Percentiles rank a stretch among this genome's conserved stretches.
phyloP scores from a whole-genome alignment of 2,888 invertebrate species.

The Philonicus albiceps region DNA sequence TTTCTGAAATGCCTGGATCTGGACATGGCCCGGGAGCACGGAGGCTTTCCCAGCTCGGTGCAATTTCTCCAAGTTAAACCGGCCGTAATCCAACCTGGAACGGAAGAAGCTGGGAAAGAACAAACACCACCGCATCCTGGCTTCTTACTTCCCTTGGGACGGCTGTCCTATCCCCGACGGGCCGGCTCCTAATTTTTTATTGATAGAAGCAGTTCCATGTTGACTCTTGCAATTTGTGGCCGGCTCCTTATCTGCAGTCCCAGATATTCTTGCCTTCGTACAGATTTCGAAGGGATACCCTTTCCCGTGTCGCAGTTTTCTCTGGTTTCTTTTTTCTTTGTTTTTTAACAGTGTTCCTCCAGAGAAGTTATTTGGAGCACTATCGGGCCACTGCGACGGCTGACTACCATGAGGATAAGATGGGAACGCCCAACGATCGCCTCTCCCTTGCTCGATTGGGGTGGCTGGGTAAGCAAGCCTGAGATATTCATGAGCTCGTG shows the following conservation, averaged over 20 bases:
- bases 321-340: background rate
- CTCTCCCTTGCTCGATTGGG: background rate
- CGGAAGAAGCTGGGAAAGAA: background rate
- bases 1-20: background rate
- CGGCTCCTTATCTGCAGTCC: constrained; percentile 9
- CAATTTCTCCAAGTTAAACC: background rate
- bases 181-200: constrained; percentile 25
- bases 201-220: constrained; percentile 21
- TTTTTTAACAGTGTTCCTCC: background rate
- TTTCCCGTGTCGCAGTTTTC: background rate
- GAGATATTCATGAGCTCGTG: constrained; percentile 21
- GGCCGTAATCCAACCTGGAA: background rate
- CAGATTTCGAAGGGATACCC: background rate
- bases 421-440: background rate
- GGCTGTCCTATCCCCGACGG: background rate
- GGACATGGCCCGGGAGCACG: background rate
- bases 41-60: background rate
- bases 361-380: constrained; percentile 6
- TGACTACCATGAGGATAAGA: background rate
- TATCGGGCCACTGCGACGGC: background rate
- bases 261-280: background rate
- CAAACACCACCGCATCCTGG: background rate
- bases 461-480: background rate
- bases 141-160: background rate
- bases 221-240: constrained; percentile 29